Evolutionary conservation across 2,888 invertebrate genomes (phyloP), one percentile per base, ranked within the genome.

Genomic region (Netelia inedita): DNA sequence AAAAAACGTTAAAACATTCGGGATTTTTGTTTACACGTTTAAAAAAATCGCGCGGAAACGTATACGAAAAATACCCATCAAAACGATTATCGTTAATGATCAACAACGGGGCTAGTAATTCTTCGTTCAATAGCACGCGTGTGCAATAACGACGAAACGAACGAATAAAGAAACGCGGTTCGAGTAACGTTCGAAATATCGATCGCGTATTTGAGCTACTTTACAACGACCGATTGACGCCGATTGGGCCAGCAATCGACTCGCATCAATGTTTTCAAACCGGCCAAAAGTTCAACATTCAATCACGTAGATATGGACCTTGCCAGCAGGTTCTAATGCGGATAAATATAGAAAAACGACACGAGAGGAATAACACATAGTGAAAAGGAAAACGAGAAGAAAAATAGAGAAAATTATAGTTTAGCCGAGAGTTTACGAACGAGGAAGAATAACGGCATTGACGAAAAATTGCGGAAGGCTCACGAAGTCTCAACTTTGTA

Each of bases 191-290:
- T 19, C 41, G 28, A 21, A 50, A 46, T 35, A 46, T 69, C 9
- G 59, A 78, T 46, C 65, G 53, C 69, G 63, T 41, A 65, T 71
- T 69, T 66, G n/a, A 71, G 63, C 50, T 71, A 63, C 57, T 73
- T 63, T 72, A 74, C 69, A 79, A 83, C 63, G 61, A 82, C 66
- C 65, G 79, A 81, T 81, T 80, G 66, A 74, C 11, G 82, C 88
- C 89, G 88, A 92, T 90, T 88, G 91, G 43, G 86, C 92, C 92
- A 89, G 92, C 92, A 91, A 92, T 90, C 87, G 89, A 87, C 88
- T 65, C 59, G 65, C 46, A 23, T 55, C 55, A 61, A 68, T 66
- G 11, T 65, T 66, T 9, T 71, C 75, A 55, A 61, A 55, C 69
- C 43, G 71, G 50, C 53, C 72, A 82, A 75, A 80, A 14, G 57